Evolutionary conservation across 2,888 invertebrate species (phyloP).

Genomic region (Patella pellucida): DNA sequence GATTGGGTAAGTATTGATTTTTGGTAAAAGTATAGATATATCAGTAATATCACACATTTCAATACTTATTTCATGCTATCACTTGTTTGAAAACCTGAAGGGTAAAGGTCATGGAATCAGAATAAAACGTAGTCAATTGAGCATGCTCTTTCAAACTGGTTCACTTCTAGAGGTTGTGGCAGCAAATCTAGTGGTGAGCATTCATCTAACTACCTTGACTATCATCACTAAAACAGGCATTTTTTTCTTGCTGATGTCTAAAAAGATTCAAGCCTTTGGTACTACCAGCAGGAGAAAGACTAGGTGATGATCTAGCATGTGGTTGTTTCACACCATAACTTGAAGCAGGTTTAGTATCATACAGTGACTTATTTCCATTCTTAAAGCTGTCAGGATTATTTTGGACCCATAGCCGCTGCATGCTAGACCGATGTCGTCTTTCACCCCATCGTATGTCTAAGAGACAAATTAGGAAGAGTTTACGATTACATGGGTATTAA

Average conservation of each 20-base stretch:
- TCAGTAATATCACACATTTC: no score
- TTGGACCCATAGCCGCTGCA: neutral
- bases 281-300: slow-evolving; percentile 18
- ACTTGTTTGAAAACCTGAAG: no score
- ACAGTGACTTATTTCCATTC: neutral
- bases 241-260: slow-evolving; percentile 54
- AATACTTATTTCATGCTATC: no score
- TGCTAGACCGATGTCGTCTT: neutral
- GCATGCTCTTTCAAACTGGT: no score
- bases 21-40: no score
- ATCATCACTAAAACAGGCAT: slow-evolving; percentile 50
- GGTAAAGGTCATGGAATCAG: no score
- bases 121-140: no score
- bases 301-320: neutral
- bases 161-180: no score
- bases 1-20: no score
- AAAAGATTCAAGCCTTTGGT: slow-evolving; percentile 58
- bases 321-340: slow-evolving; percentile 6
- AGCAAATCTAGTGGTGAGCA: no score
- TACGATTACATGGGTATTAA: no score
- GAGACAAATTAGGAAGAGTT: neutral
- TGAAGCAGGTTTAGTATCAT: neutral
- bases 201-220: slow-evolving; percentile 47
- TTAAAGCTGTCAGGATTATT: neutral
- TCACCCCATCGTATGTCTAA: neutral